Evolutionary conservation across 2,888 invertebrate species (phyloP), one percentile per base, ranked within the genome.

Genomic region (Andrena chrysosceles): DNA sequence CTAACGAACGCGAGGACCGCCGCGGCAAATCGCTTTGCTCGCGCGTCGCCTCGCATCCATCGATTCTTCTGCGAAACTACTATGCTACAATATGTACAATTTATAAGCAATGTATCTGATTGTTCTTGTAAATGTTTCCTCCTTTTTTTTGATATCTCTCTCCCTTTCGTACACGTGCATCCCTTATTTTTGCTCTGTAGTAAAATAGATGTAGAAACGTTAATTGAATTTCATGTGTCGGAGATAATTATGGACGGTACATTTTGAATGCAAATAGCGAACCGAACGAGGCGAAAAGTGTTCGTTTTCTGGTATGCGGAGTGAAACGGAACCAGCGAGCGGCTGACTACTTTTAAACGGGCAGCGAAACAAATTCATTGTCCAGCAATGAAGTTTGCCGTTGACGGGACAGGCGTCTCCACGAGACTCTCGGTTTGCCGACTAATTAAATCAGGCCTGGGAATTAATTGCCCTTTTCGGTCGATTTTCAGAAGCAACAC

Each of bases 81-180:
- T 91, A 90, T 91, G 78, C 90, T 90, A 91, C 90, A 92, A 87
- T 92, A 92, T 92, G 89, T 92, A 92, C 92, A 92, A 72, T 80
- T 83, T 85, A 89, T 83, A 85, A 88, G 83, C 83, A 81, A 88
- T 83, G 85, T 83, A 84, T 83, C 80, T 84, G 83, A 87, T 81
- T 88, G 87, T 89, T 91, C 89, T 87, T 87, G 87, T 86, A 89
- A 87, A 84, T 79, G 80, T 77, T 70, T 69, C 56, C 5, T 1
- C 16, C 42, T 42, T 42, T 16, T 1, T 16, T 5, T 42, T 16
- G 4, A 13, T 42, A 4, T 42, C 42, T 16, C 42, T 42, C 42
- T 42, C 42, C 42, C 42, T 60, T 31, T 60, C 52, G 60, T 54
- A 13, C 68, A 59, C 60, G 63, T 48, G 73, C 31, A 68, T 70